Evolutionary conservation across 1,140 invertebrate genomes (phyloP).

Genomic region (Galleria mellonella): DNA sequence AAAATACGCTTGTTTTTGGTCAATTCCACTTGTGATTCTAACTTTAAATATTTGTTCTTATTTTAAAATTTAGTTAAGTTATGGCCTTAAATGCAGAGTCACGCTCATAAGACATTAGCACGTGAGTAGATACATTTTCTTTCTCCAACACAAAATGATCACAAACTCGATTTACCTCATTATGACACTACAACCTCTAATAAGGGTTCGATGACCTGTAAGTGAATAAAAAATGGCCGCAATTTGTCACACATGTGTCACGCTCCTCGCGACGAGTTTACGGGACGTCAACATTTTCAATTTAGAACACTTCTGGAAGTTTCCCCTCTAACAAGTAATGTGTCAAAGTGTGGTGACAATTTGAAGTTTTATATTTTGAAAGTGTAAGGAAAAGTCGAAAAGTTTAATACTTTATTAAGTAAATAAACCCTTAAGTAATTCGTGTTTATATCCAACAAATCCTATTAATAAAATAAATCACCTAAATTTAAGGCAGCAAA

Average conservation of each 20-base stretch:
- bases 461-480: too few species aligned
- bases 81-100: conserved; percentile 12
- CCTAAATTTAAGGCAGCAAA: too few species aligned
- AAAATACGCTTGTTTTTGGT: too few species aligned
- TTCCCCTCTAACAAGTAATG: too few species aligned
- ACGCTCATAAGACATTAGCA: conserved; percentile 24
- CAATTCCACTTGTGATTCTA: too few species aligned
- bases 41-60: background rate
- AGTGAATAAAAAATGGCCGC: conserved; percentile 35
- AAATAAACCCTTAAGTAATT: too few species aligned
- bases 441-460: too few species aligned
- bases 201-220: conserved; percentile 24
- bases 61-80: background rate
- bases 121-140: conserved; percentile 11
- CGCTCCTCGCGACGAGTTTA: conserved; percentile 11
- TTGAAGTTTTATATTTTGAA: too few species aligned
- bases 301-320: too few species aligned
- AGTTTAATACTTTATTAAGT: too few species aligned
- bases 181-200: conserved; percentile 19
- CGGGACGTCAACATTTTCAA: background rate
- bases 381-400: too few species aligned
- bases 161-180: conserved; percentile 34
- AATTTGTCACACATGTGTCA: conserved; percentile 46
- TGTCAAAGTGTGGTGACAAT: too few species aligned
- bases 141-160: conserved; percentile 22